Percentiles rank a stretch among this genome's conserved stretches.
These are phyloP conservation scores for Noctua pronuba DNA, from an alignment of 2,888 invertebrate species.

Conservation along the genomic window DNA sequence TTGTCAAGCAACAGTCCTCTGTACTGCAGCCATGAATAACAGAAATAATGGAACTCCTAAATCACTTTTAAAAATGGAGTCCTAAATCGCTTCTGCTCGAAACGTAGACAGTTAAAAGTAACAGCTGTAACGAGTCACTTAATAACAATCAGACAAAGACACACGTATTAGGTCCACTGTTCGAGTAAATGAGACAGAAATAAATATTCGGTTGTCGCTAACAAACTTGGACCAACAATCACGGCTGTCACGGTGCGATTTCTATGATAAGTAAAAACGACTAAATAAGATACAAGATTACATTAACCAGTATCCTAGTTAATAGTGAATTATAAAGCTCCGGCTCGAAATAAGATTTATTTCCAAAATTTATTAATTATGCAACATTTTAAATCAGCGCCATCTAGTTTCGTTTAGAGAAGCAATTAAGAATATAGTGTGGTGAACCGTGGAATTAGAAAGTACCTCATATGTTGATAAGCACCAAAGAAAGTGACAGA, in stretches of 20 bases:
- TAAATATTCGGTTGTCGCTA: background rate
- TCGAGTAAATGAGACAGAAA: background rate
- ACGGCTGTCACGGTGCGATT: background rate
- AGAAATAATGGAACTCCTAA: background rate
- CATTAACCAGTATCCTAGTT: background rate
- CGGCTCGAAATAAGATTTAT: background rate
- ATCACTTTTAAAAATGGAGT: background rate
- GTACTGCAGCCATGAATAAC: background rate
- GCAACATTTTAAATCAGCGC: slow-evolving; percentile 16
- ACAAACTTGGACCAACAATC: background rate
- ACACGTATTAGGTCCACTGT: background rate
- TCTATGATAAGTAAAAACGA: background rate
- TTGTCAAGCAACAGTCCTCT: background rate
- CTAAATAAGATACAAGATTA: background rate
- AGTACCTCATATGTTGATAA: background rate
- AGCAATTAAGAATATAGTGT: background rate
- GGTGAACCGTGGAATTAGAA: background rate
- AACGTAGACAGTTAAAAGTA: background rate
- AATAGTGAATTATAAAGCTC: background rate
- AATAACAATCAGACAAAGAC: background rate
- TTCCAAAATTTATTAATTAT: background rate
- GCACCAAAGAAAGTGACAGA: background rate
- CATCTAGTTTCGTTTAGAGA: slow-evolving; percentile 17
- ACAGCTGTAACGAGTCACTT: background rate
- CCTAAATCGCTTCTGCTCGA: background rate